Evolutionary conservation across 35 echinoderm and acorn worm species (phyloP).

Genomic region (Apostichopus japonicus): DNA sequence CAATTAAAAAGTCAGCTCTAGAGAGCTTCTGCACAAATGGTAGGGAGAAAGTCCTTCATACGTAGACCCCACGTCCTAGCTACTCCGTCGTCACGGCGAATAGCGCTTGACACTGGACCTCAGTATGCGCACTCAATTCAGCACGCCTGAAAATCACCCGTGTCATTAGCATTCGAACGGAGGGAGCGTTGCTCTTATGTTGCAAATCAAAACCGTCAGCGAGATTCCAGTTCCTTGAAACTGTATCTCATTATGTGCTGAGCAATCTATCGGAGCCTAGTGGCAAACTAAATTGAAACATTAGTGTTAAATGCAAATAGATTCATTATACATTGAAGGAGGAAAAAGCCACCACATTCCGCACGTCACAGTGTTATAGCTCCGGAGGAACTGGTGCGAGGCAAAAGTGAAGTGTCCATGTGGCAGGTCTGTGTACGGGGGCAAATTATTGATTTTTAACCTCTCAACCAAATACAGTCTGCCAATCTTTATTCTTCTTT

Average conservation of each 20-base stretch:
- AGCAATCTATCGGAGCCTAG: conserved; percentile 9
- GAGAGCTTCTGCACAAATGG: too few relatives aligned
- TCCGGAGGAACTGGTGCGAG: conserved; percentile 38
- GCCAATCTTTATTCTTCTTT: conserved; percentile 1
- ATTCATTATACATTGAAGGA: conserved; percentile 15
- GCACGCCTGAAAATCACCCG: conserved; percentile 5
- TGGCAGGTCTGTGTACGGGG: neutral
- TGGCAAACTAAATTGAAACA: conserved; percentile 38
- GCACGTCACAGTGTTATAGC: neutral
- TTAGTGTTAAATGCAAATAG: conserved; percentile 45
- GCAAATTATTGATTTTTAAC: conserved; percentile 29
- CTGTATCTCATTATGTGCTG: conserved; percentile 39
- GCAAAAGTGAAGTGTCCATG: conserved; percentile 48
- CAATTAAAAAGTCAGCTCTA: too few relatives aligned
- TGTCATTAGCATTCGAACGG: conserved; percentile 32
- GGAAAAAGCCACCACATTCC: neutral
- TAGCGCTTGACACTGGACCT: conserved; percentile 7
- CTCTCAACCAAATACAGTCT: neutral
- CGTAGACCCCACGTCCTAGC: neutral
- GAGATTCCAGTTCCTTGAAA: conserved; percentile 26
- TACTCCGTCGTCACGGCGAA: neutral
- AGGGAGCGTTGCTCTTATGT: conserved; percentile 26
- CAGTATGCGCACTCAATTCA: conserved; percentile 36
- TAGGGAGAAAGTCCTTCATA: neutral
- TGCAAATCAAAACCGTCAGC: conserved; percentile 35